A percentile compares a stretch with the other conserved stretches of the same genome.
These are phyloP conservation scores for Motacilla alba DNA, from an alignment of 2,113 vertebrate genomes.

Conservation along the genomic window DNA sequence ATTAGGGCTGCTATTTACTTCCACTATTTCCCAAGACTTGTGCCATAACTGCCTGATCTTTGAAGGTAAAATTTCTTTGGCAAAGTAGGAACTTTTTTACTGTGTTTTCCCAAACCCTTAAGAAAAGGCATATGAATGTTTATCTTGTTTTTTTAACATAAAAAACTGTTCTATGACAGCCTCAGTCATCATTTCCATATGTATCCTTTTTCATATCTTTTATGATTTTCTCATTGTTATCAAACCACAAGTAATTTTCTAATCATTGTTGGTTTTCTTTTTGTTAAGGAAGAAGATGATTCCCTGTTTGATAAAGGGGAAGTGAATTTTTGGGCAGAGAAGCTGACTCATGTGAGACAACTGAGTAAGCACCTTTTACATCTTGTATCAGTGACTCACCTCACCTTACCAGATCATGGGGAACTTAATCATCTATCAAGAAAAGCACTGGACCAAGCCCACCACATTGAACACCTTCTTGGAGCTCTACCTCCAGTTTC, in stretches of 20 bases:
- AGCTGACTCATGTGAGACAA: constrained; percentile 77
- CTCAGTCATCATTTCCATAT: background rate
- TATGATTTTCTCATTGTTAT: background rate
- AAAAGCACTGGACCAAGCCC: constrained; percentile 53
- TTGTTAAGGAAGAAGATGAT: constrained; percentile 82
- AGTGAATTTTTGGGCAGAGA: constrained; percentile 93
- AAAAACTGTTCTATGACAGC: background rate
- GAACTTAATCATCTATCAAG: constrained; percentile 55
- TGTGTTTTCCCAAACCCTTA: background rate
- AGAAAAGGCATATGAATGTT: background rate
- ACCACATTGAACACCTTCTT: constrained; percentile 54
- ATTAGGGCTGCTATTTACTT: constrained; percentile 6
- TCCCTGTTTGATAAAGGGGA: constrained; percentile 91
- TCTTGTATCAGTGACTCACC: constrained; percentile 36
- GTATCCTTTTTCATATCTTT: background rate
- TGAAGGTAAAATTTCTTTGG: background rate
- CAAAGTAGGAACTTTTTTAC: background rate
- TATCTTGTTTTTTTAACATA: background rate
- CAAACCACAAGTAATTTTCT: background rate
- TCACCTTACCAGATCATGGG: background rate
- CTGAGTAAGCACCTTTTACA: constrained; percentile 77
- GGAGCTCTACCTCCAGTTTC: constrained; percentile 75
- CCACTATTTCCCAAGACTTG: background rate
- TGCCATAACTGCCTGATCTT: background rate
- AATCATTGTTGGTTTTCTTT: background rate